Evolutionary conservation across 2,888 invertebrate genomes (phyloP), one percentile per base, ranked within the genome.

Genomic region (Idaea aversata): DNA sequence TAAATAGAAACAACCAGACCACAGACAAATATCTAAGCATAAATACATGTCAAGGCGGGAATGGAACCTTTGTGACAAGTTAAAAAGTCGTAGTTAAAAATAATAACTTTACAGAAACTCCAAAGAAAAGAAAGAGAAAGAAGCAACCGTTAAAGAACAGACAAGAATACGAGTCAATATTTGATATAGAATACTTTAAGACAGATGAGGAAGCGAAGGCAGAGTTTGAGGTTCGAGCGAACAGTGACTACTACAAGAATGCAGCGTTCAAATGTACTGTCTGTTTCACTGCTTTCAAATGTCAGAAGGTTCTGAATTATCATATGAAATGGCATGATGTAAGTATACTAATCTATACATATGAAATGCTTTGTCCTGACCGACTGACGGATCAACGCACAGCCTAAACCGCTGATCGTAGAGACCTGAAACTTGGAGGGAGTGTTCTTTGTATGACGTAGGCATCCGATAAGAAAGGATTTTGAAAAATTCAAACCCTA

Each of bases 261-360:
- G 65, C 66, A 1, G 62, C 65, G n/a, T 66, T 36, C 13, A 69
- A 63, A 38, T 69, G 68, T 34, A 65, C 66, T 7, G n/a, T 47
- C 3, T 69, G 68, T 47, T 69, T n/a, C 16, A n/a, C 35, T 0
- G 65, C 61, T 2, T 69, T 66, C 15, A 61, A 60, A 38, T 61
- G 63, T 5, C 61, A 65, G 59, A 65, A 65, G 15, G 60, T 59
- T n/a, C 47, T 66, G 64, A 64, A 62, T 4, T 36, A 63, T 10
- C 68, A 69, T 15, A 65, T 58, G 34, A 61, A 65, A 5, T 61
- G 35, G 4, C 65, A 66, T 15, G 65, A 66, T 59, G 68, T 69
- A 59, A 60, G 65, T n/a, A n/a, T 25, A 59, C 58, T 58, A 57
- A 57, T 6, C 5, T n/a, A n/a, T n/a, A n/a, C n/a, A n/a, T n/a